phyloP scores from a whole-genome alignment of 2,113 vertebrate species.

The Sardina pilchardus region DNA sequence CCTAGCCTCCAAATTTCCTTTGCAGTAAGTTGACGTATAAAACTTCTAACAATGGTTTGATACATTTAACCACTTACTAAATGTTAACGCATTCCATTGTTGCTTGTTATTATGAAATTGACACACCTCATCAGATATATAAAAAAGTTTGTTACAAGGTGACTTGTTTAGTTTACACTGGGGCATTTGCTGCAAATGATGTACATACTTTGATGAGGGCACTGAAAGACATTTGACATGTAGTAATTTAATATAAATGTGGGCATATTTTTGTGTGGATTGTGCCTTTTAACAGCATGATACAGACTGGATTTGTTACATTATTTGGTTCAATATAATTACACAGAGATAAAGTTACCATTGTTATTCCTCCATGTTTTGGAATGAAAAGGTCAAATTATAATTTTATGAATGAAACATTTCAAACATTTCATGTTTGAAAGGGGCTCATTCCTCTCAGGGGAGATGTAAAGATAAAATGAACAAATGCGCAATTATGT shows the following conservation, averaged over 20 bases:
- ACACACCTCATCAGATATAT: background rate
- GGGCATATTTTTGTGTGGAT: slow-evolving; percentile 6
- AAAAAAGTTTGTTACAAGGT: background rate
- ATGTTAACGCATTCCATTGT: background rate
- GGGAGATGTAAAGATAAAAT: background rate
- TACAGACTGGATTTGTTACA: slow-evolving; percentile 14
- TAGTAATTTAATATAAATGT: slow-evolving; percentile 18
- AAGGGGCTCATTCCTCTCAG: background rate
- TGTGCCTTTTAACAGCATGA: slow-evolving; percentile 12
- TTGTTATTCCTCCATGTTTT: background rate
- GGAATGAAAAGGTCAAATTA: background rate
- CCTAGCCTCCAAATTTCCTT: background rate
- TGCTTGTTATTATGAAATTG: background rate
- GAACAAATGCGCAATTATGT: slow-evolving; percentile 39
- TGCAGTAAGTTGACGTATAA: background rate
- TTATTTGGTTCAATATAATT: background rate
- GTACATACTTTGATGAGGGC: background rate
- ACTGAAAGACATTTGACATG: slow-evolving; percentile 5
- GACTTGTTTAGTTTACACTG: background rate
- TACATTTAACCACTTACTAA: background rate
- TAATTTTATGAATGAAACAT: background rate
- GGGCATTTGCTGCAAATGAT: background rate
- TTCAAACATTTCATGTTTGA: background rate
- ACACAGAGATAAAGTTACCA: background rate
- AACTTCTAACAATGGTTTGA: background rate